Evolutionary conservation across 1,140 invertebrate genomes (phyloP).

Genomic region (Trypoxylus dichotomus): DNA sequence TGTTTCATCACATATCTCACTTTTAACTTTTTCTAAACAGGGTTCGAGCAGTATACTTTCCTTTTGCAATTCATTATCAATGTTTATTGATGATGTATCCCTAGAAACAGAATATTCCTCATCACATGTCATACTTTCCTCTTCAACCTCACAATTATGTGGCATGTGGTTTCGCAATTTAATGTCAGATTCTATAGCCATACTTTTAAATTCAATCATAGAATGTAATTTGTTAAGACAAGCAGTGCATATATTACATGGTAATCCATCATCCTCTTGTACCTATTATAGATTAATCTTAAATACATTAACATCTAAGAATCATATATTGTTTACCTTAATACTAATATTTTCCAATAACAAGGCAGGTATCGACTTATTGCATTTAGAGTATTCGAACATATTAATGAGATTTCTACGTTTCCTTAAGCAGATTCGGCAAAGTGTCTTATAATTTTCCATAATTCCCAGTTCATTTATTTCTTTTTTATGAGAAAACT

Average conservation of each 20-base stretch:
- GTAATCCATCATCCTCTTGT: background rate
- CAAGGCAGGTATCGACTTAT: background rate
- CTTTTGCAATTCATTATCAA: background rate
- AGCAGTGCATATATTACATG: background rate
- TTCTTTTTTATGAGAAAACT: background rate
- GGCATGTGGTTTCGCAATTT: background rate
- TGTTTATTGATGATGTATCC: background rate
- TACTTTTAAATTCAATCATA: background rate
- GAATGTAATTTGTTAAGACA: background rate
- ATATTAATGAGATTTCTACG: background rate
- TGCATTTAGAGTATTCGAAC: background rate
- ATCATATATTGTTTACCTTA: background rate
- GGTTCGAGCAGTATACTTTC: background rate
- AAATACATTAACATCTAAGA: background rate
- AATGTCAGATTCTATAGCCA: background rate
- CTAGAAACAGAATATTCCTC: too few species aligned
- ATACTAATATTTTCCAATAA: background rate
- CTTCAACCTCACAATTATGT: background rate
- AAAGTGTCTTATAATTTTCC: background rate
- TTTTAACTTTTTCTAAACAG: background rate
- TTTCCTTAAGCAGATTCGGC: background rate
- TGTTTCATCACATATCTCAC: background rate
- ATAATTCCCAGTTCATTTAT: background rate
- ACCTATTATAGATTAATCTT: background rate
- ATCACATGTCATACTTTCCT: background rate